phyloP scores from a whole-genome alignment of 92 coral and sea anemone genomes.

The Zoanthus sociatus region DNA sequence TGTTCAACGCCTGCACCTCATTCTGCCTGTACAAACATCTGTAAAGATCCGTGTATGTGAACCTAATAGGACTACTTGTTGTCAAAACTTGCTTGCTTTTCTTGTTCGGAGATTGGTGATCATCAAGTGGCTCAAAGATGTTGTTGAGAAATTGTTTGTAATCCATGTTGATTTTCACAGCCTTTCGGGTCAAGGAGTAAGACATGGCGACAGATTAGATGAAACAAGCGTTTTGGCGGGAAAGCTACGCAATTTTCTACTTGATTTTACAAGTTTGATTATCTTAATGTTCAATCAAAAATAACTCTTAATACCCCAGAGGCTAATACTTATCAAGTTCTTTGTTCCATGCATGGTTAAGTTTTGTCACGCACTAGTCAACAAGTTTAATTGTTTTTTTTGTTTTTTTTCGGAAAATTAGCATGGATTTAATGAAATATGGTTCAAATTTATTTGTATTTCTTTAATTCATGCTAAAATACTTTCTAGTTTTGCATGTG shows the following conservation, averaged over 20 bases:
- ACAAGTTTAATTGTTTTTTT: neutral
- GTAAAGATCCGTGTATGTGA: slow-evolving; percentile 80
- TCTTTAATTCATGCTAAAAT: too few relatives aligned
- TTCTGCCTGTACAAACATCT: slow-evolving; percentile 78
- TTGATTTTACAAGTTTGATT: slow-evolving; percentile 23
- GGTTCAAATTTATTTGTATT: too few relatives aligned
- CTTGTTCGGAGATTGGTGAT: slow-evolving; percentile 6
- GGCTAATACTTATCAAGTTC: neutral
- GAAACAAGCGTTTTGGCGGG: slow-evolving; percentile 32
- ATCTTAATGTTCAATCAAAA: neutral
- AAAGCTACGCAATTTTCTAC: slow-evolving; percentile 11
- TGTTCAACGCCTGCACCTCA: slow-evolving; percentile 71
- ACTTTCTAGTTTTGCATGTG: too few relatives aligned
- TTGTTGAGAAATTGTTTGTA: slow-evolving; percentile 42
- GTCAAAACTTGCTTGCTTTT: slow-evolving; percentile 15
- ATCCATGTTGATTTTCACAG: slow-evolving; percentile 50
- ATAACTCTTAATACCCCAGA: slow-evolving; percentile 25
- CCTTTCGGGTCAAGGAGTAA: slow-evolving; percentile 20
- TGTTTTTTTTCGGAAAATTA: neutral
- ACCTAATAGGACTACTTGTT: slow-evolving; percentile 41
- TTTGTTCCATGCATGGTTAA: slow-evolving; percentile 19
- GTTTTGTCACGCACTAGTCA: slow-evolving; percentile 27
- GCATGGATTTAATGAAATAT: neutral
- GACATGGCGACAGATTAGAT: slow-evolving; percentile 9
- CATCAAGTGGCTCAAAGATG: slow-evolving; percentile 30